Base-by-base conservation (phyloP, 2,888 invertebrate genomes). In the Cephus sareptanus region DNA sequence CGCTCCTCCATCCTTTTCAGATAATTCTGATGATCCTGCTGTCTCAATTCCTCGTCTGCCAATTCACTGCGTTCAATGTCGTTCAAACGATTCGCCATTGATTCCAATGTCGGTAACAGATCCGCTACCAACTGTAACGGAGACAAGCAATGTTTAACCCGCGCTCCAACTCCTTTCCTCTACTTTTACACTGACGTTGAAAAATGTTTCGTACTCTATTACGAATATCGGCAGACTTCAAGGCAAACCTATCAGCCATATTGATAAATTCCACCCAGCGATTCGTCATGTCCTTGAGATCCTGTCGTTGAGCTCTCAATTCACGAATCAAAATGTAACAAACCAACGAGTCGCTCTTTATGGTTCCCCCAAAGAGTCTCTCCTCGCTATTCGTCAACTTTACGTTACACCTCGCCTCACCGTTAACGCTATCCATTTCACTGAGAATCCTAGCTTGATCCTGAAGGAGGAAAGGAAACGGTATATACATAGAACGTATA, bases 281-380 rank as follows among this genome's bases (percentile, higher is more conserved):
- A n/a, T 77, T 73, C 73, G 73, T 76, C 82, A 79, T 77, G 74
- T 74, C 74, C 40, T 71, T 74, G 34, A 85, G 81, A 69, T 83
- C 84, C 73, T 77, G 82, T 78, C 79, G 79, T 31, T 81, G 81
- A 34, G 83, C 75, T 77, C 80, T 78, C 31, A 83, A 75, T 73
- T 84, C 84, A 6, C 81, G 83, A 56, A 85, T 85, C 74, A 83
- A 77, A 69, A 85, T 74, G 77, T 83, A 80, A 78, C 82, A 79
- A 77, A 83, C 80, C 84, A 82, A 82, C 15, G 74, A 35, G 35
- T 74, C 83, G 79, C 12, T 81, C 79, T 80, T 81, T 81, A 74
- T 70, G 75, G 78, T 70, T 75, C 73, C 77, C 75, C 78, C 80
- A 81, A 79, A 75, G 15, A 85, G 75, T 37, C 75, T 75, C 34